These are phyloP conservation scores for Ommatoiulus sabulosus DNA, from an alignment of 2,888 invertebrate genomes.

Conservation along the genomic window DNA sequence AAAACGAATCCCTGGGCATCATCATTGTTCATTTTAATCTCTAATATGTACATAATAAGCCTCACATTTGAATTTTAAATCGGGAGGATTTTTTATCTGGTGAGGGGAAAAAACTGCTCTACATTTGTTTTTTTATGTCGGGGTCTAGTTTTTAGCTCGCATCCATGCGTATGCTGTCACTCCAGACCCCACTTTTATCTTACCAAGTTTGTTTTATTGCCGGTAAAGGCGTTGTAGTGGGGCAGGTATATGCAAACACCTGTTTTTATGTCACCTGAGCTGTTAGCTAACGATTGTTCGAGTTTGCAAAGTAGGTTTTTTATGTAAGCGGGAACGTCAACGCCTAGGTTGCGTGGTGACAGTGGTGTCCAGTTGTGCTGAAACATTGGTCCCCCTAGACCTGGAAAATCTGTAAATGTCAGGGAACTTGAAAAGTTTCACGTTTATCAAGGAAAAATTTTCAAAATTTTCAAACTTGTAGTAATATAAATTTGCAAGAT, in stretches of 20 bases:
- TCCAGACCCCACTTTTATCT: background rate
- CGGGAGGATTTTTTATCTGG: background rate
- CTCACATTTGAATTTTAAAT: constrained; percentile 22
- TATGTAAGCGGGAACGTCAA: no score
- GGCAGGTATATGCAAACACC: background rate
- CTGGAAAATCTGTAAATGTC: no score
- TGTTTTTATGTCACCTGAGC: background rate
- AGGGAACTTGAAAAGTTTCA: no score
- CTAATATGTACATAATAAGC: constrained; percentile 34
- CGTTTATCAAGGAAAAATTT: no score
- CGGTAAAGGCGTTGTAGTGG: background rate
- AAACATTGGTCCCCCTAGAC: no score
- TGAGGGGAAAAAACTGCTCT: background rate
- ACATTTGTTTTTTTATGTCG: background rate
- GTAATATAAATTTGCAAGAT: no score
- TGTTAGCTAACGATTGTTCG: background rate
- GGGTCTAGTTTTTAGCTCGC: background rate
- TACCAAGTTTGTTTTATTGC: background rate
- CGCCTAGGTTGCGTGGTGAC: no score
- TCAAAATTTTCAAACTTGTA: no score
- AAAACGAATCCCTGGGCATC: constrained; percentile 34
- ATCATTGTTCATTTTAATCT: constrained; percentile 34
- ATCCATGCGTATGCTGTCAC: background rate
- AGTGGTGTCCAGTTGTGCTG: no score
- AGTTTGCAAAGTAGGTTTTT: no score